phyloP scores from a whole-genome alignment of 2,797 vertebrate species.

The Tragopan temminckii region DNA sequence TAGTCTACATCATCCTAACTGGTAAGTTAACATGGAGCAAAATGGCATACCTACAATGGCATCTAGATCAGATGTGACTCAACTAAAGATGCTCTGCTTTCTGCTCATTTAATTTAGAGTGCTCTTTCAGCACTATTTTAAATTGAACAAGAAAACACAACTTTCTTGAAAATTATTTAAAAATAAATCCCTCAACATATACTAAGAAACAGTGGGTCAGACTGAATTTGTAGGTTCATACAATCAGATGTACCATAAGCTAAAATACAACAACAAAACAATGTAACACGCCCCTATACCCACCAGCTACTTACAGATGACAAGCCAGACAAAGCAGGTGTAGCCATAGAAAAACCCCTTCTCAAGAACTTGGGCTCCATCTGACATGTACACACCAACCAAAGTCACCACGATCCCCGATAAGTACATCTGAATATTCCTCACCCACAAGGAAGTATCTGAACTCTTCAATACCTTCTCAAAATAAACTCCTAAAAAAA shows the following conservation, averaged over 20 bases:
- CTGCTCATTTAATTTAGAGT: background rate
- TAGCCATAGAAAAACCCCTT: constrained; percentile 98
- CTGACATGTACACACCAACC: constrained; percentile 87
- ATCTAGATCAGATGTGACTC: background rate
- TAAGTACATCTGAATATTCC: constrained; percentile 99
- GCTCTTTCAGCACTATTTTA: background rate
- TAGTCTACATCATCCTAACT: background rate
- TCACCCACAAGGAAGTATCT: constrained; percentile 97
- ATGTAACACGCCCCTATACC: background rate
- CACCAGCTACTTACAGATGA: constrained; percentile 90
- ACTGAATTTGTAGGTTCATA: background rate
- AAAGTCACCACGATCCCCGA: constrained; percentile 94
- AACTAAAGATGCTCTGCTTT: background rate
- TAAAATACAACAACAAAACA: background rate
- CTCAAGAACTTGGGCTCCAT: constrained; percentile 87
- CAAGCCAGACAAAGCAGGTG: constrained; percentile 91
- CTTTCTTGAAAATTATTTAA: background rate
- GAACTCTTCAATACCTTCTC: constrained; percentile 99
- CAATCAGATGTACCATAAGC: background rate
- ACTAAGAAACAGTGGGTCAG: background rate
- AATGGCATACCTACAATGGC: background rate
- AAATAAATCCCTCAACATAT: background rate
- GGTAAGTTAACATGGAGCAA: background rate
- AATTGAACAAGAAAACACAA: background rate
- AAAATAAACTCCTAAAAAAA: constrained; percentile 93